These are phyloP conservation scores for Chaenocephalus aceratus DNA, from an alignment of 2,113 vertebrate genomes.

Conservation along the genomic window DNA sequence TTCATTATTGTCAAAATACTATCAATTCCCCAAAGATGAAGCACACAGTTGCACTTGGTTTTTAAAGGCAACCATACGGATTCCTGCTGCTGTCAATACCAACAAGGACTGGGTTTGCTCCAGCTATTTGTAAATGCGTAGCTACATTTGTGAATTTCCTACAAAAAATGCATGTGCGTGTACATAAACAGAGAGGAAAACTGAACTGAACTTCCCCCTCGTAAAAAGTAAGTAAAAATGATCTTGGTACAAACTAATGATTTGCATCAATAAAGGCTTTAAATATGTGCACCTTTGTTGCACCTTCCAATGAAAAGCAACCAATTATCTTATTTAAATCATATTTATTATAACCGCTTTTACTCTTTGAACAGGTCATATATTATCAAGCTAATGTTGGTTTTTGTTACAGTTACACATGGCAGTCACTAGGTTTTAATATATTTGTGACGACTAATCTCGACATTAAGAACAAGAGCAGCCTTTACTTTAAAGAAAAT, in stretches of 20 bases:
- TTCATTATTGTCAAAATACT: background rate
- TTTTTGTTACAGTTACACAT: background rate
- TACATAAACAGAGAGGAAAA: too few relatives aligned
- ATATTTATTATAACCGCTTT: too few relatives aligned
- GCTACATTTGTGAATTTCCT: too few relatives aligned
- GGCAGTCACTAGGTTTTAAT: background rate
- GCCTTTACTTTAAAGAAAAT: too few relatives aligned
- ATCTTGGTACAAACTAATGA: background rate
- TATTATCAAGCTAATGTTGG: background rate
- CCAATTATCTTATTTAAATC: background rate
- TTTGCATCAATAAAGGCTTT: background rate
- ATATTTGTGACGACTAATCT: background rate
- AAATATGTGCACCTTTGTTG: background rate
- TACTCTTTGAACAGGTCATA: too few relatives aligned
- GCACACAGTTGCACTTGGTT: background rate
- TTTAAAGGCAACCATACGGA: background rate
- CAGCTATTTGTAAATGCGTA: background rate
- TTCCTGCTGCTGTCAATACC: background rate
- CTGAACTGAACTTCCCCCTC: too few relatives aligned
- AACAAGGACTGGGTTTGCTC: background rate
- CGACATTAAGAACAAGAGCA: background rate
- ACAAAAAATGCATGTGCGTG: too few relatives aligned
- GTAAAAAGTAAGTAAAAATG: background rate
- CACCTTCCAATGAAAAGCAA: background rate
- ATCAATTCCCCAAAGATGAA: background rate